Percentiles rank a stretch among this genome's conserved stretches.
phyloP scores from a whole-genome alignment of 2,888 invertebrate species.

The Parnassius mnemosyne region DNA sequence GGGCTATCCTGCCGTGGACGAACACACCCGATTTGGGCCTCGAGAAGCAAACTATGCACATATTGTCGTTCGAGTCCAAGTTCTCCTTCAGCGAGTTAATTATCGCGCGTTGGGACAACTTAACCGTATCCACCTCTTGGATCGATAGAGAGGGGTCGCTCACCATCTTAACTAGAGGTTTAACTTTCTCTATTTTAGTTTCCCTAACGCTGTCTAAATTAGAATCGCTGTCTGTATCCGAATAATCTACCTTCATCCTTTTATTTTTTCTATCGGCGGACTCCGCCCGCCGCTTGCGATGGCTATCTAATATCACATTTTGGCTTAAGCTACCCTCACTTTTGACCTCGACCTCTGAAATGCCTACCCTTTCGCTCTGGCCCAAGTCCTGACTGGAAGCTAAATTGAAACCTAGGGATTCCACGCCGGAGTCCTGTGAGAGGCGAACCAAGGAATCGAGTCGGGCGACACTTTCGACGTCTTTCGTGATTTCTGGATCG shows the following conservation, averaged over 20 bases:
- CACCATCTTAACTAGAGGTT: constrained; percentile 58
- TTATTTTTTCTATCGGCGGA: constrained; percentile 51
- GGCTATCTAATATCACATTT: constrained; percentile 32
- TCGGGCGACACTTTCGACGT: constrained; percentile 2
- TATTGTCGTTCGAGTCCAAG: constrained; percentile 39
- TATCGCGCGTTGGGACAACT: constrained; percentile 47
- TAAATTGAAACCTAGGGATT: constrained; percentile 43
- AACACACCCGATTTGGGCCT: constrained; percentile 85
- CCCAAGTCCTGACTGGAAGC: constrained; percentile 51
- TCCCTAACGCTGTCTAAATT: constrained; percentile 26
- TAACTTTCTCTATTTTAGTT: constrained; percentile 38
- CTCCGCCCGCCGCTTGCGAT: constrained; percentile 44
- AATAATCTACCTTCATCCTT: constrained; percentile 42
- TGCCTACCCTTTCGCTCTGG: constrained; percentile 19
- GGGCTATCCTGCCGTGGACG: constrained; percentile 83
- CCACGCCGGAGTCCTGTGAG: constrained; percentile 62
- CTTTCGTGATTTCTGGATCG: constrained; percentile 12
- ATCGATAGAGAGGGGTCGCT: constrained; percentile 67
- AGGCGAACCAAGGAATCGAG: constrained; percentile 35
- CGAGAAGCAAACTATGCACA: constrained; percentile 82
- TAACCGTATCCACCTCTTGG: constrained; percentile 36
- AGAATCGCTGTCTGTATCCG: constrained; percentile 41
- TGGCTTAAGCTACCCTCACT: constrained; percentile 25
- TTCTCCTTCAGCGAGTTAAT: constrained; percentile 48
- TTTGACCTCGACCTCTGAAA: constrained; percentile 29